A percentile compares a stretch with the other conserved stretches of the same genome.
phyloP scores from a whole-genome alignment of 2,888 invertebrate species.

The Philereme transversata region DNA sequence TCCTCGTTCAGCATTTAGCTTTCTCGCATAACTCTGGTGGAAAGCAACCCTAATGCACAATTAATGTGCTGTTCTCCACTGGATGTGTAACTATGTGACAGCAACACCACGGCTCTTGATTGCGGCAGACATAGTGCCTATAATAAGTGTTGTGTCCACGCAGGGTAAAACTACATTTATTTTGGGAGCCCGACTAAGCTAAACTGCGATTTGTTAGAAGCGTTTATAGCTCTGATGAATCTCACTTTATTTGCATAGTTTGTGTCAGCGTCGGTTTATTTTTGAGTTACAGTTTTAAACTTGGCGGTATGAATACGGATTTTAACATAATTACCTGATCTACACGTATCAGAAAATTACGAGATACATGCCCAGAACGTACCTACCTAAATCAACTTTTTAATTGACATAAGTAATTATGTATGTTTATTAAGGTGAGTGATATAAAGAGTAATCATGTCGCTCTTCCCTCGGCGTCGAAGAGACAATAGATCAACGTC shows the following conservation, averaged over 20 bases:
- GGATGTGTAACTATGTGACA: conserved; percentile 11
- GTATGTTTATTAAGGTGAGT: background rate
- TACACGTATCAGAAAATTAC: too few species aligned
- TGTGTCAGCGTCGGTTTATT: background rate
- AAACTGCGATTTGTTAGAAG: conserved; percentile 28
- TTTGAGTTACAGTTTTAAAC: too few species aligned
- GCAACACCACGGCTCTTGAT: conserved; percentile 22
- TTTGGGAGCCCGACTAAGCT: conserved; percentile 26
- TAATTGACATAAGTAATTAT: too few species aligned
- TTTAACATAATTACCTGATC: too few species aligned
- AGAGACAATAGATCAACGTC: conserved; percentile 43
- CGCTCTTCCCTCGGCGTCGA: conserved; percentile 27
- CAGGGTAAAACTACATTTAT: conserved; percentile 40
- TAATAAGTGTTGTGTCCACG: conserved; percentile 43
- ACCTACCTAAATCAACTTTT: too few species aligned
- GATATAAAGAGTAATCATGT: conserved; percentile 32
- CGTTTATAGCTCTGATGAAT: conserved; percentile 27
- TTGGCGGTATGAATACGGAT: too few species aligned
- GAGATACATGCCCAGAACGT: too few species aligned
- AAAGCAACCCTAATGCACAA: background rate
- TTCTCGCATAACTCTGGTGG: too few species aligned
- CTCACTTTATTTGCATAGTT: conserved; percentile 23
- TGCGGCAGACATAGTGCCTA: conserved; percentile 34
- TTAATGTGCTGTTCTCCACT: background rate
- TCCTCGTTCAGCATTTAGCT: too few species aligned